These are phyloP conservation scores for Capitulum mitella DNA, from an alignment of 2,888 invertebrate genomes.

Conservation along the genomic window DNA sequence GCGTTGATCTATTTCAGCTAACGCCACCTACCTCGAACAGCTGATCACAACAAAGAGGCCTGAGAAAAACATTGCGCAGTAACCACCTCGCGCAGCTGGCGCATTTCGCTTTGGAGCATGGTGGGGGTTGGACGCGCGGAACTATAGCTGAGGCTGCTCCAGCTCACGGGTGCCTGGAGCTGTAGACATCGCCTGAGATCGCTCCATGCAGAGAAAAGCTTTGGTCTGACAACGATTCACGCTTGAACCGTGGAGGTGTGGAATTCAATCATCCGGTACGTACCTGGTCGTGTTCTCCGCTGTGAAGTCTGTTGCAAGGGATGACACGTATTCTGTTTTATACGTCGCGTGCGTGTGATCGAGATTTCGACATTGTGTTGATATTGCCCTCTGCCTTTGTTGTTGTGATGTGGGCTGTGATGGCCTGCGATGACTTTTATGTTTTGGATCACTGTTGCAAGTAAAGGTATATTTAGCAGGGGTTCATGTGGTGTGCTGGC, in stretches of 20 bases:
- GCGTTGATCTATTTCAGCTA: not conserved
- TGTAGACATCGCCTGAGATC: not conserved
- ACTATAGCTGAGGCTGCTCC: not conserved
- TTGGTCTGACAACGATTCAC: not conserved
- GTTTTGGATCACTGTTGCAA: too few relatives aligned
- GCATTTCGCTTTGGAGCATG: not conserved
- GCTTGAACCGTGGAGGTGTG: conserved; percentile 22
- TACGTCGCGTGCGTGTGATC: too few relatives aligned
- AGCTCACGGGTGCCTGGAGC: not conserved
- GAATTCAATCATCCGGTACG: not conserved
- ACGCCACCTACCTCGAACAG: not conserved
- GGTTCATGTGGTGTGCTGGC: too few relatives aligned
- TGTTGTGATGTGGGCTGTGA: too few relatives aligned
- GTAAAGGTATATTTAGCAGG: too few relatives aligned
- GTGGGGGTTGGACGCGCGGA: not conserved
- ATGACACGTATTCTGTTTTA: too few relatives aligned
- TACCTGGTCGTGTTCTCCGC: too few relatives aligned
- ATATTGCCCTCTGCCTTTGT: too few relatives aligned
- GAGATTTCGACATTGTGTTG: too few relatives aligned
- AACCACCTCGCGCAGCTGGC: not conserved
- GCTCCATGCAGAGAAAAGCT: not conserved
- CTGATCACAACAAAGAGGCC: conserved; percentile 1
- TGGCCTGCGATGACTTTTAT: too few relatives aligned
- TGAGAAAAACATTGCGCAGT: conserved; percentile 15
- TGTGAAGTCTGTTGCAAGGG: too few relatives aligned